Percentiles rank a stretch among this genome's conserved stretches.
These are phyloP conservation scores for Lateolabrax maculatus DNA, from an alignment of 2,797 vertebrate genomes.

Conservation along the genomic window DNA sequence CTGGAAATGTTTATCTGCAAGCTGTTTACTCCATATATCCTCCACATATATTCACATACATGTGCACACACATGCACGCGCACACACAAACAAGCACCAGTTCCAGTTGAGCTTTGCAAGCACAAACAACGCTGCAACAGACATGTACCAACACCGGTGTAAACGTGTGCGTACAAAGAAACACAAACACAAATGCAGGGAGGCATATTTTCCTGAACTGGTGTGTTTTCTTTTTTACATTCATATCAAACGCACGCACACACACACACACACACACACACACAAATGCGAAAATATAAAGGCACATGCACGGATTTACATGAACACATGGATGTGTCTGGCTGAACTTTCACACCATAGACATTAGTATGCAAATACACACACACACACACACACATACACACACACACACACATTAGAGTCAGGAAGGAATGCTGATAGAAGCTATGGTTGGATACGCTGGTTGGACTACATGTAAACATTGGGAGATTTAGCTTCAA, in stretches of 20 bases:
- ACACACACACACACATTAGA: constrained; percentile 11
- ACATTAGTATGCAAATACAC: constrained; percentile 35
- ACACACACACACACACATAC: constrained; percentile 7
- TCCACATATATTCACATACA: constrained; percentile 44
- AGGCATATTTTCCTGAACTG: constrained; percentile 25
- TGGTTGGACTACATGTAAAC: constrained; percentile 67
- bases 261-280: not conserved
- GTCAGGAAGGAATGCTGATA: constrained; percentile 61
- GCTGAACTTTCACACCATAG: constrained; percentile 41
- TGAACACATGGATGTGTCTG: constrained; percentile 1
- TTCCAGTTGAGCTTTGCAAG: constrained; percentile 24
- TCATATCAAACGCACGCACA: not conserved
- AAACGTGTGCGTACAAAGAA: constrained; percentile 36
- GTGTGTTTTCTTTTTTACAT: not conserved
- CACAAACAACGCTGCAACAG: constrained; percentile 29
- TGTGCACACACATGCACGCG: not conserved
- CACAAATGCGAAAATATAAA: constrained; percentile 11
- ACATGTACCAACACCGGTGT: constrained; percentile 23
- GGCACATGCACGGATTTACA: constrained; percentile 13
- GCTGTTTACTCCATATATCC: constrained; percentile 55
- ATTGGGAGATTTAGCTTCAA: constrained; percentile 48
- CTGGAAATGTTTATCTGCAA: constrained; percentile 75
- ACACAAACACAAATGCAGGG: constrained; percentile 6
- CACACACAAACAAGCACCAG: not conserved
- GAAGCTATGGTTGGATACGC: constrained; percentile 59